Evolutionary conservation across 2,113 vertebrate genomes (phyloP).

Genomic region (Chelonoidis abingdonii): DNA sequence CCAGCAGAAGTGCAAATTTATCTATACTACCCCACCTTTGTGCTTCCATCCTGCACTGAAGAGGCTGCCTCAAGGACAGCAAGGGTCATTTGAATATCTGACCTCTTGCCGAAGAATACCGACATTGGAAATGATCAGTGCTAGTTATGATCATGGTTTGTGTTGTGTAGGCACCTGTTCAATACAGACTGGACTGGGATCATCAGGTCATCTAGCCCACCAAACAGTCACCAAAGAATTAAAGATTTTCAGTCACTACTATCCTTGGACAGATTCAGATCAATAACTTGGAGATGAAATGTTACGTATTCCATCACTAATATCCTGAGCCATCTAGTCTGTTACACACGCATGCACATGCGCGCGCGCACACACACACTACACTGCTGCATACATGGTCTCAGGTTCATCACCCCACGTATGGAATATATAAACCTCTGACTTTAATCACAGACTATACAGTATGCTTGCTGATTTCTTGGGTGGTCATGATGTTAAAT

Average conservation of each 20-base stretch:
- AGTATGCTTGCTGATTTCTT: not conserved
- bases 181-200: not conserved
- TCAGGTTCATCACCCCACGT: not conserved
- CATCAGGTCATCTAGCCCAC: not conserved
- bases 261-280: not conserved
- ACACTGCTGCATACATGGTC: not conserved
- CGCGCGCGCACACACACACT: no score
- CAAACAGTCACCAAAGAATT: not conserved
- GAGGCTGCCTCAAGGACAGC: not conserved
- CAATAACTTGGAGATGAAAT: not conserved
- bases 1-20: conserved; percentile 20
- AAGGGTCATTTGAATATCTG: not conserved
- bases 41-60: not conserved
- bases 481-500: not conserved
- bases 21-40: not conserved
- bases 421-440: not conserved
- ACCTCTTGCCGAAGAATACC: conserved; percentile 13
- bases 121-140: not conserved
- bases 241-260: not conserved
- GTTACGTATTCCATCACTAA: not conserved
- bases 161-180: not conserved
- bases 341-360: not conserved
- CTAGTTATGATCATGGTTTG: not conserved
- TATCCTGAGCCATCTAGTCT: not conserved
- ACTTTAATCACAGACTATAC: not conserved